phyloP scores from a whole-genome alignment of 53 echinoderm and acorn worm genomes.

The Echinometra lucunter region DNA sequence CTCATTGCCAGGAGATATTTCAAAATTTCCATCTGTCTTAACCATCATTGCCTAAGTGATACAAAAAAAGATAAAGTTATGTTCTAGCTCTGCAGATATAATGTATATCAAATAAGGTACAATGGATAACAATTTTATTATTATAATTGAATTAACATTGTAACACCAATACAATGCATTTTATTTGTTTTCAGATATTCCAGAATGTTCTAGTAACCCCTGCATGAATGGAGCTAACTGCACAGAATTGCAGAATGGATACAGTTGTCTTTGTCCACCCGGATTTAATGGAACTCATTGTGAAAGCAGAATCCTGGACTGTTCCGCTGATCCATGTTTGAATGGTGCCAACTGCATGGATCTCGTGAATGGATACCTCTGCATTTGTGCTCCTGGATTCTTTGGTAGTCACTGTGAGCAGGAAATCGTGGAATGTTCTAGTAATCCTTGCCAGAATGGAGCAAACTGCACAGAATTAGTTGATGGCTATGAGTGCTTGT shows the following conservation, averaged over 20 bases:
- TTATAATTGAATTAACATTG: neutral
- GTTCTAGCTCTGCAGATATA: too few species aligned
- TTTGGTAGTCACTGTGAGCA: conserved; percentile 43
- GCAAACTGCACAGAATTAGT: conserved; percentile 76
- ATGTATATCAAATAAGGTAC: too few species aligned
- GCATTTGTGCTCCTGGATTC: conserved; percentile 73
- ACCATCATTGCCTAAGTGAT: neutral
- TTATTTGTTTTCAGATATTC: conserved; percentile 46
- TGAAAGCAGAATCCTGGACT: conserved; percentile 61
- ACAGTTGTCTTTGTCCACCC: conserved; percentile 63
- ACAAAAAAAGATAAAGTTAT: neutral
- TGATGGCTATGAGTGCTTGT: conserved; percentile 76
- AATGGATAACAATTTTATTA: too few species aligned
- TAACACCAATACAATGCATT: neutral
- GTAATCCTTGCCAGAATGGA: conserved; percentile 76
- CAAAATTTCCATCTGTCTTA: neutral
- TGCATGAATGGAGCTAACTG: conserved; percentile 82
- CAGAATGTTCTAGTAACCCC: conserved; percentile 73
- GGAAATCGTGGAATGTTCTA: conserved; percentile 44
- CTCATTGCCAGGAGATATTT: neutral
- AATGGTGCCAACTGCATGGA: conserved; percentile 80
- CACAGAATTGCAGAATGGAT: conserved; percentile 54
- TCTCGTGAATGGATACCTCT: conserved; percentile 70
- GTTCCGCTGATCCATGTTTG: conserved; percentile 70
- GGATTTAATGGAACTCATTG: conserved; percentile 70